Percentiles rank a stretch among this genome's conserved stretches.
Evolutionary conservation across 1,140 invertebrate genomes (phyloP).

Genomic region (Drosophila elegans): DNA sequence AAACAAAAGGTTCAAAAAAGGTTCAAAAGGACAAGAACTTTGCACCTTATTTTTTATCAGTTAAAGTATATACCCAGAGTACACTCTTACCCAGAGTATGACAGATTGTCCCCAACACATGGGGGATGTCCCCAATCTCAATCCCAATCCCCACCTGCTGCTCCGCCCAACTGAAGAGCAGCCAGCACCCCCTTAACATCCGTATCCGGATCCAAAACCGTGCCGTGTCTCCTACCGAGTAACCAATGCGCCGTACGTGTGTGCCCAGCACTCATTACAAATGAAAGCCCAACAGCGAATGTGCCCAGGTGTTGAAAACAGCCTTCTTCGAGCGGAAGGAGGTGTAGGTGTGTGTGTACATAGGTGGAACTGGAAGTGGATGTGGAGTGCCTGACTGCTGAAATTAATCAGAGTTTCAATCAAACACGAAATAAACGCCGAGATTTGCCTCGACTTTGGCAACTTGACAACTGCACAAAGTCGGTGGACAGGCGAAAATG

Average conservation of each 20-base stretch:
- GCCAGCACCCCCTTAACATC: conserved; percentile 3
- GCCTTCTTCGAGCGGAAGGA: neutral
- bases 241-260: conserved; percentile 70
- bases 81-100: conserved; percentile 44
- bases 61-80: conserved; percentile 1
- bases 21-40: neutral
- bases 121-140: neutral
- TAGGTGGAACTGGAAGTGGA: conserved; percentile 13
- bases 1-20: no score
- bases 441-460: conserved; percentile 57
- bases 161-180: neutral
- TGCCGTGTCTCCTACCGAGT: conserved; percentile 24
- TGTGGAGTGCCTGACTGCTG: no score
- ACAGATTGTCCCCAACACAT: conserved; percentile 67
- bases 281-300: conserved; percentile 52
- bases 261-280: conserved; percentile 65
- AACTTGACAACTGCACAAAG: conserved; percentile 11
- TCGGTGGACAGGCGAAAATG: conserved; percentile 27
- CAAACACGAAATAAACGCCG: conserved; percentile 73
- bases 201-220: conserved; percentile 8
- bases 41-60: neutral
- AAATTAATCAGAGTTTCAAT: conserved; percentile 79
- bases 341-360: no score
- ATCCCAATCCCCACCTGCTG: neutral
- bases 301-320: conserved; percentile 67